Conservation (phyloP, 2,888 invertebrate species). For the Volucella zonaria region DNA sequence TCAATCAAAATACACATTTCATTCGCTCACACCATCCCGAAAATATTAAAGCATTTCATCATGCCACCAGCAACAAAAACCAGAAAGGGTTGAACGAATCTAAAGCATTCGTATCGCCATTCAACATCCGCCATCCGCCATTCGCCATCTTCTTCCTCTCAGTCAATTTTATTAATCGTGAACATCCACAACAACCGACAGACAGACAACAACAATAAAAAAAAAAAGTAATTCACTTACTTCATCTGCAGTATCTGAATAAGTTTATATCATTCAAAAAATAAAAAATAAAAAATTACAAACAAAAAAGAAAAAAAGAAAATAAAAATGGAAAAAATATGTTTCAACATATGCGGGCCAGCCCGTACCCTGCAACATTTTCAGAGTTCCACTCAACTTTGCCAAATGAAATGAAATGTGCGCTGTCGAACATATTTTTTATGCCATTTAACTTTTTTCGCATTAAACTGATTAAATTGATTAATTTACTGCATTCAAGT, state of each 20-base stretch:
- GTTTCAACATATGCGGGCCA: slow-evolving; percentile 58
- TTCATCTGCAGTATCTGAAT: slow-evolving; percentile 49
- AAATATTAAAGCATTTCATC: slow-evolving; percentile 29
- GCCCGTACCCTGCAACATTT: slow-evolving; percentile 21
- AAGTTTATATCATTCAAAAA: slow-evolving; percentile 38
- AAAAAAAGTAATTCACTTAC: slow-evolving; percentile 63
- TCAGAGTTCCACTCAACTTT: slow-evolving; percentile 53
- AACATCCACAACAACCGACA: slow-evolving; percentile 32
- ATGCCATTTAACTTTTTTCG: slow-evolving; percentile 76
- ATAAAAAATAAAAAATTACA: no score
- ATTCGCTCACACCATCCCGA: slow-evolving; percentile 22
- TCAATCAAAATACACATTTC: slow-evolving; percentile 54
- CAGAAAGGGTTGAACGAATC: slow-evolving; percentile 47
- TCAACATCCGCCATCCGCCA: background rate
- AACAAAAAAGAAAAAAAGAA: background rate
- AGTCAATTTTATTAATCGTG: slow-evolving; percentile 62
- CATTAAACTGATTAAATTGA: slow-evolving; percentile 82
- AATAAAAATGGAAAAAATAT: slow-evolving; percentile 39
- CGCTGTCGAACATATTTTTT: slow-evolving; percentile 75
- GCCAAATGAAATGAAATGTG: slow-evolving; percentile 67
- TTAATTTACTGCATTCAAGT: slow-evolving; percentile 79
- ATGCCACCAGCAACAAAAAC: background rate
- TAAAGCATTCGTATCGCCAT: slow-evolving; percentile 23
- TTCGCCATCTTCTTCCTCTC: slow-evolving; percentile 1
- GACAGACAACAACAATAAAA: slow-evolving; percentile 19